A percentile compares a stretch with the other conserved stretches of the same genome.
phyloP scores from a whole-genome alignment of 1,140 invertebrate genomes.

The Liolophura sinensis region DNA sequence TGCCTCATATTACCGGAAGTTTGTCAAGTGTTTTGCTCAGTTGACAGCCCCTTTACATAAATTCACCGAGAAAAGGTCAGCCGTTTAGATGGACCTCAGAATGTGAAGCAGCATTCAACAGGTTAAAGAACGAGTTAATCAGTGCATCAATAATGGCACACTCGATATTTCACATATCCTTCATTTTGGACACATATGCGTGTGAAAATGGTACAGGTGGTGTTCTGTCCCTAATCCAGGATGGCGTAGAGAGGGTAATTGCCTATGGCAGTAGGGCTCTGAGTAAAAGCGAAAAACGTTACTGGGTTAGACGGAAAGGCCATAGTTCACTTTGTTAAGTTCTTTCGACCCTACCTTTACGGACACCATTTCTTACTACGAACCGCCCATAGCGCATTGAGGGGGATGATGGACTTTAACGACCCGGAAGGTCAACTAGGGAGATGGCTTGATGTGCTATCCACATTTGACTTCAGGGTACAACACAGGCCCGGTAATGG shows the following conservation, averaged over 20 bases:
- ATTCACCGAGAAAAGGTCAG: too few species aligned
- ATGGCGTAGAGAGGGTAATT: slow-evolving; percentile 20
- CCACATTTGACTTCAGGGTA: not conserved
- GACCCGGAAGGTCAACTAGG: slow-evolving; percentile 10
- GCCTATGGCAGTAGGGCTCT: too few species aligned
- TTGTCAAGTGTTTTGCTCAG: too few species aligned
- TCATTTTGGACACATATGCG: slow-evolving; percentile 31
- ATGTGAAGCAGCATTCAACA: too few species aligned
- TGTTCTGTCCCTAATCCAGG: slow-evolving; percentile 26
- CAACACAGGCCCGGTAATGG: slow-evolving; percentile 1
- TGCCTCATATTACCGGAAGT: too few species aligned
- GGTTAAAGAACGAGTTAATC: slow-evolving; percentile 17
- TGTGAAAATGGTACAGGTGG: slow-evolving; percentile 27
- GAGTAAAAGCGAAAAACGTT: slow-evolving; percentile 8
- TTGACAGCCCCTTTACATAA: too few species aligned
- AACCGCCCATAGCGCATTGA: slow-evolving; percentile 7
- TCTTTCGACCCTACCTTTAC: slow-evolving; percentile 32
- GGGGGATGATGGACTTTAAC: slow-evolving; percentile 6
- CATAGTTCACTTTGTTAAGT: too few species aligned
- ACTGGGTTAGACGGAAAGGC: slow-evolving; percentile 29
- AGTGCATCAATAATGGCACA: slow-evolving; percentile 23
- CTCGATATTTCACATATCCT: slow-evolving; percentile 8
- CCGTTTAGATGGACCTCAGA: too few species aligned
- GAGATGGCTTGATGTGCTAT: slow-evolving; percentile 6
- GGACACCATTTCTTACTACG: slow-evolving; percentile 2